Base-by-base conservation (phyloP, 2,113 vertebrate genomes). In the Camelus dromedarius region DNA sequence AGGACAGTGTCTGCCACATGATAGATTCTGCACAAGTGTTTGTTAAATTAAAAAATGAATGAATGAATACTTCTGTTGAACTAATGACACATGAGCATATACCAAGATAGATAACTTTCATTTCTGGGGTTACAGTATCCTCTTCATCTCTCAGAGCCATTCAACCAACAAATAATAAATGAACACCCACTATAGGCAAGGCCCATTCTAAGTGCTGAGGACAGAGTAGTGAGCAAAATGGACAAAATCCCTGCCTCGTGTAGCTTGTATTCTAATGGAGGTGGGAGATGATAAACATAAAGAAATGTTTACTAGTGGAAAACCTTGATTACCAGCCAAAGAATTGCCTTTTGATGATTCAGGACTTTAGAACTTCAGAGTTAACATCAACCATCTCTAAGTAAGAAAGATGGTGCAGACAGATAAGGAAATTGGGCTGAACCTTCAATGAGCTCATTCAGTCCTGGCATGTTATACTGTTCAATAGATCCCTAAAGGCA, bases 11-110 rank as follows among this genome's bases (percentile, higher is more conserved):
- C 26, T 81, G 28, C 1, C 46, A 56, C 15, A 28, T 77, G 20
- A 52, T n/a, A 89, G 79, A 94, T 82, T 62, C 20, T 86, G 50
- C 3, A 89, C 16, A 75, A 32, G 82, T 82, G 20, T 46, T 72
- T 93, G 28, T 70, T 90, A 73, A 79, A 12, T 56, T 62, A 86
- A 81, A 80, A 72, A 89, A n/a, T 92, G 19, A 95, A 93, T 38
- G 20, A 87, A 50, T 69, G n/a, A 35, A 24, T 96, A 73, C 7
- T 69, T 86, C 66, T 89, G 20, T 35, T 94, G 18, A 91, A 93
- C 91, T 48, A 93, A 89, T 84, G 20, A 91, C 42, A 83, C 10
- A 32, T 75, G 48, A 64, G 30, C 8, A 52, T 80, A 56, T 42
- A 8, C 11, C 67, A 70, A 94, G 14, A 70, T 64, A 79, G 64